phyloP scores from a whole-genome alignment of 2,113 vertebrate species.

The Hassar affinis region DNA sequence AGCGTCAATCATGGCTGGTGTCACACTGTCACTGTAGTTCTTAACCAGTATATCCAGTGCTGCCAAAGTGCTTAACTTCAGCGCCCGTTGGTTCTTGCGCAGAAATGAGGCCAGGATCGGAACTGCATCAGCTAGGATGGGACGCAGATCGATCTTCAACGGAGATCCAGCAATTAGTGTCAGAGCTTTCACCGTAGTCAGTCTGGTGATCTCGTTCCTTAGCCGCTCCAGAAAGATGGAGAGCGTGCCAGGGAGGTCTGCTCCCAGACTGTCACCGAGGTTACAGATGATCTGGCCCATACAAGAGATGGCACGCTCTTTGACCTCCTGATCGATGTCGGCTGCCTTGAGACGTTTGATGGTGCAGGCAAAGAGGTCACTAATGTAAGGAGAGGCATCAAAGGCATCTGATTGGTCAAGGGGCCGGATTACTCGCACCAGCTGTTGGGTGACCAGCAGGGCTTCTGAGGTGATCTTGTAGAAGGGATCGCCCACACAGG shows the following conservation, averaged over 20 bases:
- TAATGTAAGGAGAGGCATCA: constrained; percentile 92
- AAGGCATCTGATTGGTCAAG: constrained; percentile 88
- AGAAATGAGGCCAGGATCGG: constrained; percentile 97
- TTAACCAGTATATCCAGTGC: constrained; percentile 94
- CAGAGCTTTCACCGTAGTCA: constrained; percentile 93
- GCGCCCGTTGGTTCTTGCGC: constrained; percentile 93
- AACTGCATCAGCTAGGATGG: constrained; percentile 90
- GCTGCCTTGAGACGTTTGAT: constrained; percentile 94
- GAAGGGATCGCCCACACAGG: constrained; percentile 96
- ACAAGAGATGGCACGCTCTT: constrained; percentile 96
- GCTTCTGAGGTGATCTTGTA: constrained; percentile 99
- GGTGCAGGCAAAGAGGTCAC: constrained; percentile 93
- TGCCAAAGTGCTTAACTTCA: constrained; percentile 94
- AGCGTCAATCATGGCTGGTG: constrained; percentile 94
- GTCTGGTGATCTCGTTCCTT: constrained; percentile 95
- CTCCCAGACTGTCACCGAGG: constrained; percentile 91
- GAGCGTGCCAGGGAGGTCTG: constrained; percentile 89
- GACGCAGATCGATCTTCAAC: constrained; percentile 91
- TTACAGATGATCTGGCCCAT: constrained; percentile 99
- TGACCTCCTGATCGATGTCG: constrained; percentile 98
- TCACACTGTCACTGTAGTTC: constrained; percentile 93
- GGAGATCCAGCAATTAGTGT: constrained; percentile 94
- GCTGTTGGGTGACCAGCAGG: constrained; percentile 93
- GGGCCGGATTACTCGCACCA: constrained; percentile 96
- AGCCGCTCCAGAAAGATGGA: constrained; percentile 96